phyloP scores from a whole-genome alignment of 2,797 vertebrate genomes.

The Gambusia yucatana region DNA sequence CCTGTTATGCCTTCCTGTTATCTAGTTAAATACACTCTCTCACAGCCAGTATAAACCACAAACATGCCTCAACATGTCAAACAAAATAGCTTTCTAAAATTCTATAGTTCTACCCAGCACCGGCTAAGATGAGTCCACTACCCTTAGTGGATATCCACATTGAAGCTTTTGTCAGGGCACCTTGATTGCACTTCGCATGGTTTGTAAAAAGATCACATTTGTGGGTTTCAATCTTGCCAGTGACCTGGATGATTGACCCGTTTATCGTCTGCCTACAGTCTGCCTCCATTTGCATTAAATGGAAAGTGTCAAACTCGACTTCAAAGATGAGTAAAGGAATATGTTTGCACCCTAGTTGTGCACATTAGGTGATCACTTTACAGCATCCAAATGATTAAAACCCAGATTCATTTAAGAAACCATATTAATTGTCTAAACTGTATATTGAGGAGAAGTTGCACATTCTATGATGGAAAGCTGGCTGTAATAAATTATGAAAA shows the following conservation, averaged over 20 bases:
- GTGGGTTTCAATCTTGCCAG: background rate
- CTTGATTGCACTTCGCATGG: background rate
- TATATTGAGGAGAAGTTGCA: slow-evolving; percentile 10
- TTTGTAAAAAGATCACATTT: background rate
- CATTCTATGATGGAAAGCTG: slow-evolving; percentile 15
- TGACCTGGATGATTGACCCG: background rate
- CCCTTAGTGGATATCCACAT: background rate
- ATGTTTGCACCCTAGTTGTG: background rate
- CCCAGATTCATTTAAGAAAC: background rate
- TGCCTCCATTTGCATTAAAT: slow-evolving; percentile 6
- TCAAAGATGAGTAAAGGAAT: background rate
- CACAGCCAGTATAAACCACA: background rate
- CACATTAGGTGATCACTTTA: slow-evolving; percentile 14
- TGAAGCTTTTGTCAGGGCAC: background rate
- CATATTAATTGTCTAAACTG: background rate
- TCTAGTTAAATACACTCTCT: background rate
- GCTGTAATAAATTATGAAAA: slow-evolving; percentile 17
- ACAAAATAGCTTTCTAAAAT: background rate
- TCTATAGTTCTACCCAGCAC: background rate
- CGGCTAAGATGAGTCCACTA: background rate
- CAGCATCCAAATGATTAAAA: slow-evolving; percentile 4
- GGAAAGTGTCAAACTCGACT: slow-evolving; percentile 26
- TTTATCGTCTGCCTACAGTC: background rate
- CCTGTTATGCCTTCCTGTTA: background rate
- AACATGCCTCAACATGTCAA: background rate